A percentile compares a stretch with the other conserved stretches of the same genome.
phyloP scores from a whole-genome alignment of 2,797 vertebrate genomes.

The Manis javanica region DNA sequence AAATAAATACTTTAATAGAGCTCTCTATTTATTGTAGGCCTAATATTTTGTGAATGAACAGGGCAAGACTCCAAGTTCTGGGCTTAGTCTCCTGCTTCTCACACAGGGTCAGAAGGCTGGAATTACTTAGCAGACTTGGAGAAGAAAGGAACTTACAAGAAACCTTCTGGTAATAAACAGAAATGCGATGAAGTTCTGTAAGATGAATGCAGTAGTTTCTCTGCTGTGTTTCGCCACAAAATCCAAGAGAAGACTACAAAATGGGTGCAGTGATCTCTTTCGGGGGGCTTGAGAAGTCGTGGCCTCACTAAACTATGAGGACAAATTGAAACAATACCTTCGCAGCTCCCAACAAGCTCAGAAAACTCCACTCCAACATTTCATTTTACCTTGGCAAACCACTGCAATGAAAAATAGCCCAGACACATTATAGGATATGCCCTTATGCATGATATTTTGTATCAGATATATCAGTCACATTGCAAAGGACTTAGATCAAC shows the following conservation, averaged over 20 bases:
- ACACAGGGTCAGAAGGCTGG: slow-evolving; percentile 28
- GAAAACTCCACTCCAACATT: slow-evolving; percentile 79
- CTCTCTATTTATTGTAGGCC: slow-evolving; percentile 21
- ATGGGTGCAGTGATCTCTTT: background rate
- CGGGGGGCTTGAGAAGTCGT: background rate
- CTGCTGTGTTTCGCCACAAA: background rate
- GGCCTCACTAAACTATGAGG: slow-evolving; percentile 42
- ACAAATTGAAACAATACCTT: slow-evolving; percentile 62
- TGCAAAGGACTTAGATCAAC: slow-evolving; percentile 97
- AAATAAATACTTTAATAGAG: slow-evolving; percentile 74
- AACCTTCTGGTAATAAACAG: slow-evolving; percentile 52
- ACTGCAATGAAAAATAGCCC: slow-evolving; percentile 82
- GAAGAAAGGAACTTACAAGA: slow-evolving; percentile 61
- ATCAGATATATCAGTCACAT: slow-evolving; percentile 93
- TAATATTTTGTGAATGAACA: slow-evolving; percentile 71
- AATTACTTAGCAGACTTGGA: slow-evolving; percentile 18
- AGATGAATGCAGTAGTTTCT: background rate
- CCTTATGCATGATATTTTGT: slow-evolving; percentile 84
- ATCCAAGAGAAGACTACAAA: background rate
- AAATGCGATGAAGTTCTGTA: background rate
- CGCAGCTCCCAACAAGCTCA: slow-evolving; percentile 73
- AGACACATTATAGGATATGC: slow-evolving; percentile 84
- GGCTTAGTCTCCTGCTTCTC: slow-evolving; percentile 6
- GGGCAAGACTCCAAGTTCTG: slow-evolving; percentile 64
- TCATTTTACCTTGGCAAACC: slow-evolving; percentile 83